phyloP scores from a whole-genome alignment of 2,888 invertebrate species.

The Metallyticus violacea region DNA sequence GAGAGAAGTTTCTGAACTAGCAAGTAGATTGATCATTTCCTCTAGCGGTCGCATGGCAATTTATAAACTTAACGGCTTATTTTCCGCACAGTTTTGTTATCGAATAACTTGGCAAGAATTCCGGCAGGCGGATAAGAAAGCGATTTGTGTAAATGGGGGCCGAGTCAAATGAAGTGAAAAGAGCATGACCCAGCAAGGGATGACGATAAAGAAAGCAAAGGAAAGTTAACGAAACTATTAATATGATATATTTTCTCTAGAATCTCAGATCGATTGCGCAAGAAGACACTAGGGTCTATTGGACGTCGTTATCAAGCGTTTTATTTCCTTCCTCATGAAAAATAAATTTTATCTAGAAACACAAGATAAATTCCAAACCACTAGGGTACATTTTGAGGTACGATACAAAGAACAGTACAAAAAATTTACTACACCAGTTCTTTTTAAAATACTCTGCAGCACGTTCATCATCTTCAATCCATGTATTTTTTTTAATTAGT shows the following conservation, averaged over 20 bases:
- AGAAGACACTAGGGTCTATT: too few species aligned
- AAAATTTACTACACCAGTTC: too few species aligned
- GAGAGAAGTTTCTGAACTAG: not conserved
- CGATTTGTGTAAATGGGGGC: not conserved
- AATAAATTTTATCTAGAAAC: too few species aligned
- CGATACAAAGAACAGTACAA: too few species aligned
- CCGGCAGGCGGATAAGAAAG: not conserved
- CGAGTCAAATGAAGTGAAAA: not conserved
- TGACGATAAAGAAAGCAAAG: not conserved
- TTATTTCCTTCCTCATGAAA: too few species aligned
- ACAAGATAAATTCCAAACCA: too few species aligned
- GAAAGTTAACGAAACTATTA: not conserved
- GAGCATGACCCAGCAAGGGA: not conserved
- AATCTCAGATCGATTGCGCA: not conserved
- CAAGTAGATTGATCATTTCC: not conserved
- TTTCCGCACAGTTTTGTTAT: not conserved
- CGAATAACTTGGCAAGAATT: too few species aligned
- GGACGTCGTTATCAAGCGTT: too few species aligned
- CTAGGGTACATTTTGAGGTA: too few species aligned
- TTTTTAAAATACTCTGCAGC: too few species aligned
- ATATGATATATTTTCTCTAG: not conserved
- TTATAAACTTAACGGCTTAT: not conserved
- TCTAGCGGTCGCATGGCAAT: not conserved
- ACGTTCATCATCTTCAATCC: too few species aligned
- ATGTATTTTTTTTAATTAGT: too few species aligned